phyloP scores from a whole-genome alignment of 1,140 invertebrate species.

The Lamellibrachia luymesi region DNA sequence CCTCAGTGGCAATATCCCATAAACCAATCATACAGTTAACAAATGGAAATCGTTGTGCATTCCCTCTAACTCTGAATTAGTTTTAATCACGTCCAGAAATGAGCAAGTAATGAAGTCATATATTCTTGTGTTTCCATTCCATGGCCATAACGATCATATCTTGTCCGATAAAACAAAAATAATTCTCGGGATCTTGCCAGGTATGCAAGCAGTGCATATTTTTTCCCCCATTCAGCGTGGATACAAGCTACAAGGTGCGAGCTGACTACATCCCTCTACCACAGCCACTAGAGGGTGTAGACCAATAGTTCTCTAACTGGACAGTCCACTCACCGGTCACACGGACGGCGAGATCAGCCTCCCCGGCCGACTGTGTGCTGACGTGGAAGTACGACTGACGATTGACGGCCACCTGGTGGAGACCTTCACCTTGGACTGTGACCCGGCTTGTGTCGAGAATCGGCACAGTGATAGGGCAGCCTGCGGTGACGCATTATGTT shows the following conservation, averaged over 20 bases:
- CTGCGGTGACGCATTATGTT: background rate
- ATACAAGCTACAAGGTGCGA: background rate
- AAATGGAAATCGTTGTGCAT: too few relatives aligned
- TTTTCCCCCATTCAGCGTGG: background rate
- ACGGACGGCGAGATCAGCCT: constrained; percentile 19
- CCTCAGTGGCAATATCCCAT: too few relatives aligned
- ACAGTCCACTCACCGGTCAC: constrained; percentile 18
- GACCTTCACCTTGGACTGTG: constrained; percentile 21
- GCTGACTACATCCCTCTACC: background rate
- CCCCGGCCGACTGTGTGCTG: constrained; percentile 19
- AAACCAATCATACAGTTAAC: too few relatives aligned
- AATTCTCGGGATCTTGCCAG: background rate
- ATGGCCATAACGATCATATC: too few relatives aligned
- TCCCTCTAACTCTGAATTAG: too few relatives aligned
- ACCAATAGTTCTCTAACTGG: background rate
- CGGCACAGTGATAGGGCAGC: constrained; percentile 21
- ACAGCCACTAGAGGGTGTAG: background rate
- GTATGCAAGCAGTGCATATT: too few relatives aligned
- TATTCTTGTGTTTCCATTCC: too few relatives aligned
- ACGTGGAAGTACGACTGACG: constrained; percentile 26
- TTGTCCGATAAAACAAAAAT: too few relatives aligned
- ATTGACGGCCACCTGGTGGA: constrained; percentile 23
- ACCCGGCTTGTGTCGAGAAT: constrained; percentile 24
- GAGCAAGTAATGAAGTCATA: too few relatives aligned
- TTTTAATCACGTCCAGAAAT: too few relatives aligned